These are phyloP conservation scores for Apeira syringaria DNA, from an alignment of 2,888 invertebrate species.

Conservation along the genomic window DNA sequence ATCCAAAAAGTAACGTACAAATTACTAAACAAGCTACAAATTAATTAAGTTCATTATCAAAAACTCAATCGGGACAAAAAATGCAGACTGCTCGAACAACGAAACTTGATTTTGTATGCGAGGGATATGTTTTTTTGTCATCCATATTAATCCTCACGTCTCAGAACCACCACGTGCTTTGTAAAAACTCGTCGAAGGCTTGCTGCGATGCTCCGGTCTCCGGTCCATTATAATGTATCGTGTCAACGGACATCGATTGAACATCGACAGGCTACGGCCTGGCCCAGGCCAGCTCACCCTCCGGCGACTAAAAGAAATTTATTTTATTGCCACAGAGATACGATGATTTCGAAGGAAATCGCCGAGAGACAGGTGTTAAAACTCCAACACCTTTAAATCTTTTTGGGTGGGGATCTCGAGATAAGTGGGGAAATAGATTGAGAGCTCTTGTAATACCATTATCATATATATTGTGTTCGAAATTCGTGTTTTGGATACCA, in stretches of 20 bases:
- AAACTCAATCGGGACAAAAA: constrained; percentile 61
- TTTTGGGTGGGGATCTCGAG: constrained; percentile 64
- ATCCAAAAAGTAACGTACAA: constrained; percentile 33
- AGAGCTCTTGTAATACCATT: constrained; percentile 67
- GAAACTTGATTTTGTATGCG: constrained; percentile 69
- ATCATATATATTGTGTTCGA: constrained; percentile 69
- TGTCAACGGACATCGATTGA: constrained; percentile 82
- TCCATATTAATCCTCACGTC: constrained; percentile 81
- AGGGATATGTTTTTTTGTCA: constrained; percentile 73
- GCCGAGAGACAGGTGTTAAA: constrained; percentile 81
- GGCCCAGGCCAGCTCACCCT: constrained; percentile 65
- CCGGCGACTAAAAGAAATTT: constrained; percentile 80
- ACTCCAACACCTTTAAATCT: constrained; percentile 77
- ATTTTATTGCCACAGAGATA: constrained; percentile 82
- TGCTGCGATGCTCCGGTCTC: constrained; percentile 63
- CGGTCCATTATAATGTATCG: constrained; percentile 81
- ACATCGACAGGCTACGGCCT: constrained; percentile 71
- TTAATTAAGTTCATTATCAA: constrained; percentile 61
- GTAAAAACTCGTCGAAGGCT: constrained; percentile 76
- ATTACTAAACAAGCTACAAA: constrained; percentile 53
- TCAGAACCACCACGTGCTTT: constrained; percentile 81
- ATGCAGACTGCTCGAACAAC: constrained; percentile 43
- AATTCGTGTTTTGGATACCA: constrained; percentile 57
- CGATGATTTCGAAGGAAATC: constrained; percentile 79
- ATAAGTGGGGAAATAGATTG: constrained; percentile 77